Base-by-base conservation (phyloP, 2,888 invertebrate genomes). In the Heliconius charithonia region DNA sequence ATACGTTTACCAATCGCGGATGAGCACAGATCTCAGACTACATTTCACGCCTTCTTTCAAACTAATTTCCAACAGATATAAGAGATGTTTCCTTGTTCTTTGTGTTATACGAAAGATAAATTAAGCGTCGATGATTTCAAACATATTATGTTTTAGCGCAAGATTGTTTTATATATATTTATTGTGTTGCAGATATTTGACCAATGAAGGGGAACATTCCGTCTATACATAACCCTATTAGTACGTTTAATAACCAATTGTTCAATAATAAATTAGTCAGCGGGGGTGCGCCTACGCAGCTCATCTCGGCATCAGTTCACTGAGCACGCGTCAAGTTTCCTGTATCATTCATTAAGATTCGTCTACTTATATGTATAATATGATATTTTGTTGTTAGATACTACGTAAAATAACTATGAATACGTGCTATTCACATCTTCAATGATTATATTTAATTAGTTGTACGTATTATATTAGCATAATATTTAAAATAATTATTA, bases 261-360 rank as follows among this genome's bases (percentile, higher is more conserved):
- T 89, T 88, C 85, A 86, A 87, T 86, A 88, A 83, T 83, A 83
- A 89, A 91, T 87, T 87, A 89, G 86, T 85, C 84, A 84, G 90
- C 88, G 92, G 91, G 93, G 93, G 92, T 90, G 92, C 92, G 91
- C 94, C 93, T 91, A 93, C 93, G 89, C 90, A 83, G 88, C 88
- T 92, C 92, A 94, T 94, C 93, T 92, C 85, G 82, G 87, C 91
- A 92, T 92, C 90, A 92, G 89, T 89, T 92, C 87, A 91, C 89
- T 85, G 91, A 88, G 92, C 93, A 93, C 93, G 93, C 92, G 92
- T 87, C 87, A 86, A 83, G 87, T 89, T 93, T 93, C 93, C 93
- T 93, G 92, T 90, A 88, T 86, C 90, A 91, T 92, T 92, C 89
- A 83, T 83, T 82, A 83, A 70, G 79, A 81, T 76, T 79, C 77